Evolutionary conservation across 2,888 invertebrate species (phyloP), one percentile per base, ranked within the genome.

Genomic region (Mimas tiliae): DNA sequence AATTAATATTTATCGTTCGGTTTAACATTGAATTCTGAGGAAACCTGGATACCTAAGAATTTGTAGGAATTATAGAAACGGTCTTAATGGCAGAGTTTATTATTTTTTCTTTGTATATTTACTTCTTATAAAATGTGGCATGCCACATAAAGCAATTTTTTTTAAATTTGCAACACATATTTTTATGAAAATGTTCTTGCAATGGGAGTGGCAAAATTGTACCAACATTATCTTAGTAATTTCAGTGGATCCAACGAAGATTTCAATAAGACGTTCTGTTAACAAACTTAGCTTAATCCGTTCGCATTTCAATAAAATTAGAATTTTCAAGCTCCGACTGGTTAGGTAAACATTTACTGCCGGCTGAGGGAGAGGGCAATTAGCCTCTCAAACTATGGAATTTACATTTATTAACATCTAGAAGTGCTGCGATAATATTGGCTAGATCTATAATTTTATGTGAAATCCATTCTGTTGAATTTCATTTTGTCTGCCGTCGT

Each of bases 351-450:
- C 89, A 90, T 91, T 91, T 89, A 86, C 80, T 67, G 73, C 65
- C 45, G 55, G 27, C 27, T 27, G 64, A 45, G 45, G 52, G 53
- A 19, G 55, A 34, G 34, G 48, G 84, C 87, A 87, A 88, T 87
- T 86, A 85, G 81, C 84, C 81, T 78, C 82, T 85, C 81, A 75
- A 78, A 86, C 85, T 87, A 88, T 83, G 83, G 86, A 88, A 90
- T 91, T 90, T 87, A 87, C 90, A 89, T 91, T 91, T 89, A 90
- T 89, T 86, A 85, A 85, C 85, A 74, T 77, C 79, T 75, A 67
- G 72, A 81, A 92, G 92, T 82, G 91, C 89, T 89, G 70, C 80
- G 89, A 88, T 91, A 91, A 92, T 92, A 92, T 92, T 90, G 84
- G 90, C 81, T 82, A 82, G 79, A 83, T 84, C 82, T 82, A 85